Conservation (phyloP, 2,797 vertebrate genomes). For the Liparis tanakae region DNA sequence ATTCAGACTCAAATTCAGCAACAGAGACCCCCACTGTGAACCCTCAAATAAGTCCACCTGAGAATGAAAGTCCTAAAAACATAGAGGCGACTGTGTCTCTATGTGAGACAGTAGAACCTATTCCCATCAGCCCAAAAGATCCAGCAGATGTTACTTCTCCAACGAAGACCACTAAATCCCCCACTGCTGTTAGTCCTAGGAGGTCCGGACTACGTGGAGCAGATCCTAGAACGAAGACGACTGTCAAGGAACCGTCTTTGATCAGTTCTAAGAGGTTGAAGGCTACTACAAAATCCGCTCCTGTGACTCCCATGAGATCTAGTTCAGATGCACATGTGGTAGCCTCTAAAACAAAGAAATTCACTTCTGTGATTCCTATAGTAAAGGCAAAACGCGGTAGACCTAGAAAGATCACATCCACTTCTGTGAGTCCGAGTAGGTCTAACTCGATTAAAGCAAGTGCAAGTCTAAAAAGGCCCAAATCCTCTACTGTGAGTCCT, state of each 20-base stretch:
- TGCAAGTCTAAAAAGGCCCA: not conserved
- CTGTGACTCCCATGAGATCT: not conserved
- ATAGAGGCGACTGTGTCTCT: not conserved
- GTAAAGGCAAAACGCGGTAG: not conserved
- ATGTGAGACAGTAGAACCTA: not conserved
- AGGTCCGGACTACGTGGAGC: slow-evolving; percentile 20
- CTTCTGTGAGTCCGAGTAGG: not conserved
- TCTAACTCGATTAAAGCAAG: not conserved
- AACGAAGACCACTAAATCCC: not conserved
- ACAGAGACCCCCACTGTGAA: not conserved
- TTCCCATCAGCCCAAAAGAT: not conserved
- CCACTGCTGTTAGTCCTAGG: not conserved
- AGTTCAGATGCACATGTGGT: not conserved
- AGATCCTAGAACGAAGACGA: not conserved
- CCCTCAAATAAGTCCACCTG: slow-evolving; percentile 22
- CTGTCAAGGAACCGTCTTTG: not conserved
- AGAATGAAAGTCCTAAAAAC: not conserved
- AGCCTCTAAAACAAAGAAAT: not conserved
- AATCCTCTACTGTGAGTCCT: not conserved
- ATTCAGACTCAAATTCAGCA: not conserved
- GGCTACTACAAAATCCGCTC: not conserved
- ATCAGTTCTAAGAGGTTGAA: not conserved
- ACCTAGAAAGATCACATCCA: not conserved
- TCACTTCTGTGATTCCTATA: not conserved
- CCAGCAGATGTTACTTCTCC: not conserved